These are phyloP conservation scores for Vanessa cardui DNA, from an alignment of 2,888 invertebrate genomes.

Conservation along the genomic window DNA sequence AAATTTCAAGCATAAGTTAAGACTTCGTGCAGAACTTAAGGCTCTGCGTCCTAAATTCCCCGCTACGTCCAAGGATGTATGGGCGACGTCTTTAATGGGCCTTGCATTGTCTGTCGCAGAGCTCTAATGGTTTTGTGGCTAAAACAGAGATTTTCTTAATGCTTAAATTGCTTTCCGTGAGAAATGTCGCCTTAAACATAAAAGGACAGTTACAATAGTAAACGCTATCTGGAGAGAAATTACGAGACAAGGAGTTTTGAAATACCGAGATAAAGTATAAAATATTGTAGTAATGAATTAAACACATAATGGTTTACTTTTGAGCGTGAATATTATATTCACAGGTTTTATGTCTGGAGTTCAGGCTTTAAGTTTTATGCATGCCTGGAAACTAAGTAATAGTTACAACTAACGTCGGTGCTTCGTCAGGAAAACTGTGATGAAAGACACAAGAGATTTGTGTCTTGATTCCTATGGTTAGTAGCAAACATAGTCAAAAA, in stretches of 20 bases:
- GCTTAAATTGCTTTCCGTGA: slow-evolving; percentile 31
- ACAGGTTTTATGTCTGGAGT: too few species aligned
- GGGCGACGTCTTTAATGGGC: slow-evolving; percentile 37
- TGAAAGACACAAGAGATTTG: too few species aligned
- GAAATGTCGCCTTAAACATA: slow-evolving; percentile 16
- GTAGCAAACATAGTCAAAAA: too few species aligned
- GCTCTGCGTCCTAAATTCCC: slow-evolving; percentile 29
- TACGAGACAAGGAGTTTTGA: background rate
- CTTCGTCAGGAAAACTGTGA: too few species aligned
- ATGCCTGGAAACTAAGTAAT: too few species aligned
- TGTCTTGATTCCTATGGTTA: too few species aligned
- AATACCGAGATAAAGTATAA: background rate
- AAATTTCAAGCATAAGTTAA: slow-evolving; percentile 32
- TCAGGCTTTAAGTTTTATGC: too few species aligned
- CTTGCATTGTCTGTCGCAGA: slow-evolving; percentile 37
- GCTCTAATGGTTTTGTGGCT: slow-evolving; percentile 38
- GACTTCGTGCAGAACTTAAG: slow-evolving; percentile 30
- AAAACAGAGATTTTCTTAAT: slow-evolving; percentile 38
- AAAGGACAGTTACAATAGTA: slow-evolving; percentile 15
- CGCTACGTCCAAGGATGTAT: slow-evolving; percentile 35
- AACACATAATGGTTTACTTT: too few species aligned
- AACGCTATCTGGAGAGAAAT: background rate
- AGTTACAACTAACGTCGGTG: too few species aligned
- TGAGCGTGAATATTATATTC: too few species aligned
- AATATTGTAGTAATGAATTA: background rate